Conservation (phyloP, 2,888 invertebrate genomes). For the Ptilodon capucinus region DNA sequence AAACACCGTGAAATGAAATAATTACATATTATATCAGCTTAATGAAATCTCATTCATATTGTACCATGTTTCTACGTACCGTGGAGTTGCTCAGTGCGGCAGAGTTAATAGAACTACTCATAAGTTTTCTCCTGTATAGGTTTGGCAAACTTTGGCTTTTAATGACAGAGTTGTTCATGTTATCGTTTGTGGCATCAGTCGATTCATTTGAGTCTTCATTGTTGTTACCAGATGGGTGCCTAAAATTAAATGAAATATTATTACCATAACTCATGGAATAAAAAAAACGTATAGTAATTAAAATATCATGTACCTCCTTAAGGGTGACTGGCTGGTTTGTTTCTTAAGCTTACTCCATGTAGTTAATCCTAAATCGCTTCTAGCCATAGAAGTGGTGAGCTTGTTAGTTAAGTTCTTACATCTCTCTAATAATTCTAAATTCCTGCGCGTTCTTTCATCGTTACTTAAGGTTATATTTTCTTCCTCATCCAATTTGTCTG, state of each 20-base stretch:
- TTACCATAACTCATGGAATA: not conserved
- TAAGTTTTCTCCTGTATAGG: constrained; percentile 81
- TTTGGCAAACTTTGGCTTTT: constrained; percentile 93
- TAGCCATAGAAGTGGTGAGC: constrained; percentile 91
- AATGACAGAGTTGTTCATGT: constrained; percentile 81
- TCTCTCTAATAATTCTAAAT: constrained; percentile 80
- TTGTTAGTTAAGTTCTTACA: constrained; percentile 79
- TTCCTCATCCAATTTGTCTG: constrained; percentile 77
- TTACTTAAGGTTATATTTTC: constrained; percentile 71
- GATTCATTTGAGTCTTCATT: constrained; percentile 83
- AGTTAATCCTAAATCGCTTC: constrained; percentile 93
- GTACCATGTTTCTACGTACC: constrained; percentile 71
- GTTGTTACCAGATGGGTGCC: constrained; percentile 91
- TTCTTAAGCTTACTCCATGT: constrained; percentile 94
- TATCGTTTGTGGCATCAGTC: constrained; percentile 79
- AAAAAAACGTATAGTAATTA: constrained; percentile 2
- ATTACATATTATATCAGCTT: not conserved
- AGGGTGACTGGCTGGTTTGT: constrained; percentile 85
- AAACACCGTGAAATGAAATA: constrained; percentile 8
- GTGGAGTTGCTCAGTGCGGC: constrained; percentile 87
- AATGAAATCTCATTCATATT: not conserved
- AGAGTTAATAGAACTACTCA: constrained; percentile 77
- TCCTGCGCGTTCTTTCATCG: constrained; percentile 81
- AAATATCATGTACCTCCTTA: constrained; percentile 77
- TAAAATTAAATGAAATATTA: constrained; percentile 40